phyloP scores from a whole-genome alignment of 2,113 vertebrate genomes.

The Lophura nycthemera region DNA sequence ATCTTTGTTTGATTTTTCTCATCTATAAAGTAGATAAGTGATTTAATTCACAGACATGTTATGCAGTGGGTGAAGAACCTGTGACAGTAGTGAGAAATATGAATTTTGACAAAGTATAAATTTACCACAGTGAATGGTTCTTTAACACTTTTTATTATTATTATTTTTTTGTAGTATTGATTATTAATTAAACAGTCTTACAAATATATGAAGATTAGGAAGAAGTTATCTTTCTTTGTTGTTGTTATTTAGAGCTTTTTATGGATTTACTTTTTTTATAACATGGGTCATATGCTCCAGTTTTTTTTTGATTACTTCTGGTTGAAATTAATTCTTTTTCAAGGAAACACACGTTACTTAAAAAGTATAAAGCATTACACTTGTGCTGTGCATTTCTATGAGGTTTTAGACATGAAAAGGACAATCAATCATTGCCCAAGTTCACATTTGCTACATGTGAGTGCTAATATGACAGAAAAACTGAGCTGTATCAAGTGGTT shows the following conservation, averaged over 20 bases:
- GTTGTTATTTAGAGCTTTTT: not conserved
- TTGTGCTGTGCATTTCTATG: not conserved
- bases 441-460: not conserved
- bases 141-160: not conserved
- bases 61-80: not conserved
- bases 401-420: not conserved
- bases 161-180: not conserved
- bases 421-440: not conserved
- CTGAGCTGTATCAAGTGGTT: not conserved
- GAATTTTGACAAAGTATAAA: not conserved
- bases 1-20: slow-evolving; percentile 24
- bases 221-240: not conserved
- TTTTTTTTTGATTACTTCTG: not conserved
- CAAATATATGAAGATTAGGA: not conserved
- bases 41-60: not conserved
- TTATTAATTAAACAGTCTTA: not conserved
- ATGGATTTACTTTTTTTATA: not conserved
- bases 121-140: not conserved
- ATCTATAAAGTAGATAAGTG: not conserved
- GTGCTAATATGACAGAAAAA: not conserved
- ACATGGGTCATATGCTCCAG: fast-evolving
- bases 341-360: not conserved
- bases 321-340: not conserved
- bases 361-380: not conserved
- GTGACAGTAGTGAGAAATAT: not conserved